Evolutionary conservation across 2,797 vertebrate species (phyloP).

Genomic region (Pangasius krempfi): DNA sequence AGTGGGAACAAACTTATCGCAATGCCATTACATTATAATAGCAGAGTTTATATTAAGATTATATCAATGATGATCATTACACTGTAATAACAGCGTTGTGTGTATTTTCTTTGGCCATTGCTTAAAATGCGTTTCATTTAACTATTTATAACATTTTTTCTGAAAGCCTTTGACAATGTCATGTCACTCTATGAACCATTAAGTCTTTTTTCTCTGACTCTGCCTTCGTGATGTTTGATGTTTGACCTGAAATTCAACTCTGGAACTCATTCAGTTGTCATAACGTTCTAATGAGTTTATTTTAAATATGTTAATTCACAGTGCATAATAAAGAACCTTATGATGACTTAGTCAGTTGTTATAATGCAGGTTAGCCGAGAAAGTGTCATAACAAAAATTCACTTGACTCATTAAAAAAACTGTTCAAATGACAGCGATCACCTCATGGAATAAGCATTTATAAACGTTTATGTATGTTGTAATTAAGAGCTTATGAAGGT

Average conservation of each 20-base stretch:
- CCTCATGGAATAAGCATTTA: background rate
- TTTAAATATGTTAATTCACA: too few relatives aligned
- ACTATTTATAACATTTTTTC: background rate
- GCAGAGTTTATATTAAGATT: background rate
- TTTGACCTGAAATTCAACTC: too few relatives aligned
- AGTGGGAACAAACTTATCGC: too few relatives aligned
- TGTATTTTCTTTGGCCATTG: background rate
- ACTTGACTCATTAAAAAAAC: too few relatives aligned
- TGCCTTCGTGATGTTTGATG: background rate
- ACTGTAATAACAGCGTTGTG: background rate
- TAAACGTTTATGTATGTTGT: background rate
- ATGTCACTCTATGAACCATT: too few relatives aligned
- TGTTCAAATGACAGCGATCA: background rate
- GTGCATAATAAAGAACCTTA: background rate
- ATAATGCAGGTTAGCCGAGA: background rate
- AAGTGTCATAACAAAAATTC: background rate
- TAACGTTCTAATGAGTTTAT: too few relatives aligned
- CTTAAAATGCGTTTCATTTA: background rate
- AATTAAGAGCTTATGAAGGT: background rate
- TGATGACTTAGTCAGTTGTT: background rate
- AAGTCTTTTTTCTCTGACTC: background rate
- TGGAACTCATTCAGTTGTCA: too few relatives aligned
- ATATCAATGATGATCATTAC: background rate
- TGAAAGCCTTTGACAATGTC: too few relatives aligned
- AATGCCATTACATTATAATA: background rate